These are phyloP conservation scores for Herpailurus yagouaroundi DNA, from an alignment of 2,113 vertebrate genomes.

Conservation along the genomic window DNA sequence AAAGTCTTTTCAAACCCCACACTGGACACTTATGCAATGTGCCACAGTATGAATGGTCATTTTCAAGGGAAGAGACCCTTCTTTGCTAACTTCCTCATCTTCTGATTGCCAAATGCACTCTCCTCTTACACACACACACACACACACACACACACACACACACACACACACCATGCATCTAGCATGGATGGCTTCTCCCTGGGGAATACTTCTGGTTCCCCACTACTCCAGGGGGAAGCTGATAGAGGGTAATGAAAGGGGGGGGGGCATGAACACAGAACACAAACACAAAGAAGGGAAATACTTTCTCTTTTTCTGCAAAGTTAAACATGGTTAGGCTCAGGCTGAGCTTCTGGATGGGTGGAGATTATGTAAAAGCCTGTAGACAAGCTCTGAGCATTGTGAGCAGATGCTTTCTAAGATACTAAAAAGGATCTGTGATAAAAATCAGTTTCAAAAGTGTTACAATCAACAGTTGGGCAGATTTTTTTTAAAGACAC, in stretches of 20 bases:
- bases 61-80: neutral
- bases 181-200: neutral
- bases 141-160: no score
- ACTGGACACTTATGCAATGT: accelerated
- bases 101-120: neutral
- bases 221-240: neutral
- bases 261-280: neutral
- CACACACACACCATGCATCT: neutral
- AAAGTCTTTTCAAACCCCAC: neutral
- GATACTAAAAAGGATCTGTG: neutral
- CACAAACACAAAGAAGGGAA: neutral
- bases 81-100: neutral
- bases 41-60: neutral
- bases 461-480: neutral
- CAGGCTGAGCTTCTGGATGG: neutral
- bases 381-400: neutral
- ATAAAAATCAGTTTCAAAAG: neutral
- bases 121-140: neutral
- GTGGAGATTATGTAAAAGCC: neutral
- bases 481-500: neutral
- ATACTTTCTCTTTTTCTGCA: neutral
- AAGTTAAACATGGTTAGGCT: neutral
- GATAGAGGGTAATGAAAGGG: neutral
- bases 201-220: neutral
- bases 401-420: neutral